Conservation (phyloP, 2,113 vertebrate genomes). For the Bambusicola thoracicus region DNA sequence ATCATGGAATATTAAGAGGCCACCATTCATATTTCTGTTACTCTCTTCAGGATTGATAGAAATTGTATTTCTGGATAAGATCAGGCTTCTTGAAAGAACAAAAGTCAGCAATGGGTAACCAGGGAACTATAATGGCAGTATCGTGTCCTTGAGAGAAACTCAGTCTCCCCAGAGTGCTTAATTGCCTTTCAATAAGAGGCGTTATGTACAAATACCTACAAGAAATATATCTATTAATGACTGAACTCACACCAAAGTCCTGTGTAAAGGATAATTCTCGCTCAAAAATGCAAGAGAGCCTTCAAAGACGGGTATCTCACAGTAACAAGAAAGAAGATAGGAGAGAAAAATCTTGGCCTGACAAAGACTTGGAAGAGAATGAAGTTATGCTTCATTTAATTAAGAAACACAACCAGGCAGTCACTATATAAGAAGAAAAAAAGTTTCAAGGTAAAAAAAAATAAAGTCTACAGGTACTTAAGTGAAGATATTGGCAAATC, state of each 20-base stretch:
- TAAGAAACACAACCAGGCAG: not conserved
- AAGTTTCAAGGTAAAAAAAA: not conserved
- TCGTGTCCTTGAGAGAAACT: not conserved
- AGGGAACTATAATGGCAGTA: not conserved
- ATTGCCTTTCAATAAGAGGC: not conserved
- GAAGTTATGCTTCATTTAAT: not conserved
- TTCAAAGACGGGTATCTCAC: not conserved
- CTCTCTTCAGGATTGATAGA: constrained; percentile 3
- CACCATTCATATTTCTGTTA: not conserved
- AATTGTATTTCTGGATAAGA: not conserved
- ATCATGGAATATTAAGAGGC: not conserved
- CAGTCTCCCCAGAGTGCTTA: too few relatives aligned
- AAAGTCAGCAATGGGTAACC: not conserved
- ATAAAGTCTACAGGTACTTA: not conserved
- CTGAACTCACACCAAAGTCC: not conserved
- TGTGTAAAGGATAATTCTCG: too few relatives aligned
- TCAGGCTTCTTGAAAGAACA: not conserved
- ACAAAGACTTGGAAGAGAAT: not conserved
- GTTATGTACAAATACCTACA: not conserved
- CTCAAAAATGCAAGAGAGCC: not conserved
- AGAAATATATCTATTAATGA: not conserved
- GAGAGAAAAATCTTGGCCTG: not conserved
- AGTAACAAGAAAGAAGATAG: not conserved
- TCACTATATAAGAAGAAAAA: not conserved
- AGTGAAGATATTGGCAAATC: not conserved